phyloP scores from a whole-genome alignment of 2,888 invertebrate species.

The Agrilus mali region DNA sequence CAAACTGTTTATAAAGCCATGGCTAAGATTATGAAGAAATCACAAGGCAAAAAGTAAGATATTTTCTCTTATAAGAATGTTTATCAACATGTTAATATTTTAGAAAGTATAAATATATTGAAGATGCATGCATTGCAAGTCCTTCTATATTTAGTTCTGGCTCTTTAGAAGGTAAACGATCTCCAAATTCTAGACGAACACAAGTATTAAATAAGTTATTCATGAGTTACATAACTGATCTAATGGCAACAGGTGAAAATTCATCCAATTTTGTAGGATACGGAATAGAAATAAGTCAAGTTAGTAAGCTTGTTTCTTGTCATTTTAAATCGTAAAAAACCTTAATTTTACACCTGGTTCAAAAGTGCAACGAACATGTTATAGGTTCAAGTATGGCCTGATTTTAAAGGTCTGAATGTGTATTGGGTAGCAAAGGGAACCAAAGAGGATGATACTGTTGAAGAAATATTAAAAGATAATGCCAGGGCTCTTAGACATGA shows the following conservation, averaged over 20 bases:
- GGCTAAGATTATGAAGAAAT: neutral
- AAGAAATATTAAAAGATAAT: slow-evolving; percentile 39
- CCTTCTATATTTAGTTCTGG: slow-evolving; percentile 27
- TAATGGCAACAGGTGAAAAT: slow-evolving; percentile 60
- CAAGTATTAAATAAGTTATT: slow-evolving; percentile 66
- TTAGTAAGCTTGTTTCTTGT: slow-evolving; percentile 19
- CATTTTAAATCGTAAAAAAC: neutral
- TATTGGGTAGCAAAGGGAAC: slow-evolving; percentile 55
- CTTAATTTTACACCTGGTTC: slow-evolving; percentile 8
- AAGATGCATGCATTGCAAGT: slow-evolving; percentile 19
- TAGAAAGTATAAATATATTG: slow-evolving; percentile 23
- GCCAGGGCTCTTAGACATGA: slow-evolving; percentile 56
- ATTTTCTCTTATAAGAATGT: slow-evolving; percentile 1
- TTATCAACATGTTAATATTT: slow-evolving; percentile 17
- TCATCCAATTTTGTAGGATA: slow-evolving; percentile 47
- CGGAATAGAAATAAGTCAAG: slow-evolving; percentile 62
- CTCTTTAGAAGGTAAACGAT: slow-evolving; percentile 37
- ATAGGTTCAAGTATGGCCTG: slow-evolving; percentile 50
- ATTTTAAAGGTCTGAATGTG: slow-evolving; percentile 55
- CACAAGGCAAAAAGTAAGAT: slow-evolving; percentile 2
- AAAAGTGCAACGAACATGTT: no score
- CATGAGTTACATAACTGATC: slow-evolving; percentile 67
- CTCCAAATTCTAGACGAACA: slow-evolving; percentile 44
- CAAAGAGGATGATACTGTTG: slow-evolving; percentile 38
- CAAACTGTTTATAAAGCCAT: no score